Evolutionary conservation across 2,113 vertebrate species (phyloP), one percentile per base, ranked within the genome.

Genomic region (Aspidoscelis tigris): DNA sequence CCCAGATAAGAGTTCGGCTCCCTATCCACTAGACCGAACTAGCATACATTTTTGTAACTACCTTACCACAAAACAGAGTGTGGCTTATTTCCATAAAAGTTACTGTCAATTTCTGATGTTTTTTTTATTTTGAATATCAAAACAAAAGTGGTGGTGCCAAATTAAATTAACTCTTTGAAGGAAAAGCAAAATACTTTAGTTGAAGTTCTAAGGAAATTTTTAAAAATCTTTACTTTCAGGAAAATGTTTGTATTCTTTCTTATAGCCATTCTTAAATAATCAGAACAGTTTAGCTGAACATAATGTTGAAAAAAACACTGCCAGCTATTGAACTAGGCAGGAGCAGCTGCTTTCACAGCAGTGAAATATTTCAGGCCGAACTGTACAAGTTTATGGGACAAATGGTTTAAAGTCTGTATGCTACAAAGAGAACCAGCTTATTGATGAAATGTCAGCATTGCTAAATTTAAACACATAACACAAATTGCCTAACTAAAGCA

Each of bases 341-440:
- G 72, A 93, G 84, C 84, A 91, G 89, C 83, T 93, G 91, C 84
- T 87, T 92, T 93, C 88, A 88, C 83, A 92, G 88, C 82, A 91
- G 86, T 89, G 86, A 92, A 90, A 91, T n/a, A 65, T 84, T 93
- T 93, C 88, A 89, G 86, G 41, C 78, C 14, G 71, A 92, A 74
- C 58, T 88, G 65, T 68, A 89, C 81, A 84, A 78, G 85, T 77
- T 87, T 79, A 53, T 82, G 71, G 68, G 76, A 88, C 80, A 93
- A 90, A 86, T n/a, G 2, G 78, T 84, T 69, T 87, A n/a, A 93
- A 88, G 86, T 7, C 43, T 50, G 71, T 89, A 86, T 1, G 88
- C 76, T 33, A 78, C 72, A 87, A 76, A 87, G 89, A 71, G 64
- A 88, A 83, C 41, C n/a, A 80, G 77, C 71, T 83, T 81, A 3